These are phyloP conservation scores for Philonicus albiceps DNA, from an alignment of 2,888 invertebrate genomes.

Conservation along the genomic window DNA sequence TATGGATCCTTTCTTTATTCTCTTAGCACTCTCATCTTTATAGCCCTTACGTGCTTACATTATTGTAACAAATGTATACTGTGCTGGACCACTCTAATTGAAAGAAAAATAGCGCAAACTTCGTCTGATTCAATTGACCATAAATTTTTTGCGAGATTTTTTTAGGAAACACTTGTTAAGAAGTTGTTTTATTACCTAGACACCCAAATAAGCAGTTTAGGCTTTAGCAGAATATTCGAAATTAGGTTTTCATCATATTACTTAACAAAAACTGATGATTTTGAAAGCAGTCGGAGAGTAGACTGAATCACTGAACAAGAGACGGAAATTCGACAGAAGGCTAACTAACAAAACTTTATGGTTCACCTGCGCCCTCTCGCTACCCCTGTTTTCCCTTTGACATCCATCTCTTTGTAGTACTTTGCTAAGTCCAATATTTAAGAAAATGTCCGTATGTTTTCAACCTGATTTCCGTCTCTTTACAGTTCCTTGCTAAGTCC, in stretches of 20 bases:
- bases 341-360: too few species aligned
- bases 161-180: background rate
- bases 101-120: constrained; percentile 17
- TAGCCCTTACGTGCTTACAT: constrained; percentile 2
- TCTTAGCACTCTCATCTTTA: constrained; percentile 11
- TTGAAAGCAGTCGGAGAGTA: too few species aligned
- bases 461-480: too few species aligned
- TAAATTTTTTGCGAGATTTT: background rate
- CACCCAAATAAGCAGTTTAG: background rate
- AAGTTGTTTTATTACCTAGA: background rate
- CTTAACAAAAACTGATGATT: too few species aligned
- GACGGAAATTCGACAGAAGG: too few species aligned
- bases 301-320: too few species aligned
- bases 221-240: background rate
- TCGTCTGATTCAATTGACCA: background rate
- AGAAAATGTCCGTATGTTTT: too few species aligned
- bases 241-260: background rate
- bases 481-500: too few species aligned
- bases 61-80: constrained; percentile 7
- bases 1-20: background rate
- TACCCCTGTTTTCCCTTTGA: too few species aligned
- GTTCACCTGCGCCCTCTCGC: too few species aligned
- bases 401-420: too few species aligned
- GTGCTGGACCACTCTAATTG: background rate
- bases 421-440: too few species aligned